phyloP scores from a whole-genome alignment of 2,888 invertebrate genomes.

The Sthenelais limicola region DNA sequence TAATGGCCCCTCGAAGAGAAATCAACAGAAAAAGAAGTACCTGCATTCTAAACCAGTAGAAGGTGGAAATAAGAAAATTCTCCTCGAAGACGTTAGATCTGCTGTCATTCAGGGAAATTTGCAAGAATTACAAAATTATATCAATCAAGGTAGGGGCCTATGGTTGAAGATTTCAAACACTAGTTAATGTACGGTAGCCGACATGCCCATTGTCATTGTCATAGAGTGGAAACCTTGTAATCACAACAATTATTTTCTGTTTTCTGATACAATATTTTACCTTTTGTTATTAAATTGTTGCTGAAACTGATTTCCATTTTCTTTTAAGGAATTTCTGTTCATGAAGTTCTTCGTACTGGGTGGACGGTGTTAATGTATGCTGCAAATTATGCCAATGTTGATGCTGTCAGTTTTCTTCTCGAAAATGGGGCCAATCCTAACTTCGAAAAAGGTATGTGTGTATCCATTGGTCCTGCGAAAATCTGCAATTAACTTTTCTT shows the following conservation, averaged over 20 bases:
- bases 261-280: neutral
- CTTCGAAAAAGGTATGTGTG: slow-evolving; percentile 69
- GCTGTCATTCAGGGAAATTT: slow-evolving; percentile 56
- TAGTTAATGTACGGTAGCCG: too few species aligned
- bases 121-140: slow-evolving; percentile 51
- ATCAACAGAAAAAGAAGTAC: too few species aligned
- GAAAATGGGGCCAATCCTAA: slow-evolving; percentile 71
- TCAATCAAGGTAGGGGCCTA: slow-evolving; percentile 54
- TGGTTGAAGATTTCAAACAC: neutral
- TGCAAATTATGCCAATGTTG: slow-evolving; percentile 56
- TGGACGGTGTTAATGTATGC: slow-evolving; percentile 69
- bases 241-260: neutral
- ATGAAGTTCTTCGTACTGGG: slow-evolving; percentile 59
- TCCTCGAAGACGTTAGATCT: slow-evolving; percentile 58
- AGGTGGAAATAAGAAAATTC: slow-evolving; percentile 34
- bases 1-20: too few species aligned
- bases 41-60: too few species aligned
- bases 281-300: neutral
- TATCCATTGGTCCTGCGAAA: neutral
- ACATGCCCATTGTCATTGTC: too few species aligned
- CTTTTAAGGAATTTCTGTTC: slow-evolving; percentile 47
- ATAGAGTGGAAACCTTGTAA: too few species aligned
- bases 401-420: slow-evolving; percentile 67
- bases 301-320: neutral
- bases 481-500: too few species aligned